Evolutionary conservation across 2,797 vertebrate species (phyloP).

Genomic region (Chaetophractus vellerosus): DNA sequence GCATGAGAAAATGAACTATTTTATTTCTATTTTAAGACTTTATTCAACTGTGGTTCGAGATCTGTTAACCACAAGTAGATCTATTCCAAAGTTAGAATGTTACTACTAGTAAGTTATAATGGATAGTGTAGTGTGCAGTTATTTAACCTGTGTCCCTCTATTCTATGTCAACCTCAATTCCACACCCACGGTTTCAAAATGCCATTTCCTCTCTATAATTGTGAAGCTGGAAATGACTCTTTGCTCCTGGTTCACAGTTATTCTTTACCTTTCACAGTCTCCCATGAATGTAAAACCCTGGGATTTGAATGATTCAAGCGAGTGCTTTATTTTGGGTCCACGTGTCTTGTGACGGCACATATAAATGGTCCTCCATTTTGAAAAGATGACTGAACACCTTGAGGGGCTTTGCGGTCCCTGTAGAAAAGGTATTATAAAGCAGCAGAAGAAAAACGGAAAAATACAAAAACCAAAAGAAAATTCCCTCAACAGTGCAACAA

Average conservation of each 20-base stretch:
- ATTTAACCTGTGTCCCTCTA: conserved; percentile 42
- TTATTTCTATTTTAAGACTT: conserved; percentile 69
- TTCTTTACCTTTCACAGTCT: conserved; percentile 61
- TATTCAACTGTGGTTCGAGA: conserved; percentile 70
- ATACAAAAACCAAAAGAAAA: conserved; percentile 38
- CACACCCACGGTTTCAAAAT: conserved; percentile 46
- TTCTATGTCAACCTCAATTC: conserved; percentile 69
- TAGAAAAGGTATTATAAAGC: conserved; percentile 59
- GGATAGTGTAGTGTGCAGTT: conserved; percentile 12
- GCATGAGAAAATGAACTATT: conserved; percentile 89
- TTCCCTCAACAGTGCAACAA: conserved; percentile 41
- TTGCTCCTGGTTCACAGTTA: conserved; percentile 38
- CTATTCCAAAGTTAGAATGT: conserved; percentile 75
- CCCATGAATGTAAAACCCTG: conserved; percentile 43
- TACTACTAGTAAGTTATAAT: conserved; percentile 76
- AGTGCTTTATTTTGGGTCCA: conserved; percentile 56
- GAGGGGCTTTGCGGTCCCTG: conserved; percentile 30
- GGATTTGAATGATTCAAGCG: conserved; percentile 29
- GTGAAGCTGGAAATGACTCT: conserved; percentile 46
- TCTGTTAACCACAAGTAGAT: conserved; percentile 28
- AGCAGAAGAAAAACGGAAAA: conserved; percentile 74
- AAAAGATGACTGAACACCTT: conserved; percentile 52
- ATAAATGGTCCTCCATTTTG: conserved; percentile 38
- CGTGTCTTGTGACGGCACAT: neutral
- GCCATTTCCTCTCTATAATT: neutral